Percentiles rank a stretch among this genome's conserved stretches.
phyloP scores from a whole-genome alignment of 92 coral and sea anemone genomes.

The Parazoanthus swiftii region DNA sequence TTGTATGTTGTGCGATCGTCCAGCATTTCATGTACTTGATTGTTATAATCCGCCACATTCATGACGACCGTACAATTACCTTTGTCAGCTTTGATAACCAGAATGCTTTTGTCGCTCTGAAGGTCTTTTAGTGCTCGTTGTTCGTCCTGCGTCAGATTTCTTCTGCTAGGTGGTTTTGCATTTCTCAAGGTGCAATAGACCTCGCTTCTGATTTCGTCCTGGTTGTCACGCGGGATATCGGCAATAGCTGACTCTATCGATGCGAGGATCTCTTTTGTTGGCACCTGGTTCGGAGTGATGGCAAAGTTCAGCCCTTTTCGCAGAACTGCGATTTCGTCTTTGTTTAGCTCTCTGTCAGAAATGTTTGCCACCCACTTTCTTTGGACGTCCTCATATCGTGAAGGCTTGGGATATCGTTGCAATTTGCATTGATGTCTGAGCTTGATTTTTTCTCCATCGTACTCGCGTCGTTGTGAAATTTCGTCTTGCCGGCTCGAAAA shows the following conservation, averaged over 20 bases:
- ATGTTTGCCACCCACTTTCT: neutral
- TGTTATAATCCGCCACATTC: conserved; percentile 8
- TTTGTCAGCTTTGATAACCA: conserved; percentile 41
- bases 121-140: conserved; percentile 18
- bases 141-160: conserved; percentile 21
- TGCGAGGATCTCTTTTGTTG: conserved; percentile 23
- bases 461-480: conserved; percentile 18
- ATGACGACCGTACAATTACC: conserved; percentile 40
- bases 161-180: conserved; percentile 16
- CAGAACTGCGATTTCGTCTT: conserved; percentile 23
- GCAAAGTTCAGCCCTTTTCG: conserved; percentile 27
- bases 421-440: neutral
- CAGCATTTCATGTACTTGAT: conserved; percentile 11
- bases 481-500: conserved; percentile 22
- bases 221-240: conserved; percentile 3
- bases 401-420: neutral
- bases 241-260: conserved; percentile 8
- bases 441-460: conserved; percentile 2
- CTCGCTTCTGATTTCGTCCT: conserved; percentile 22
- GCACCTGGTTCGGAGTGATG: conserved; percentile 13
- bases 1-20: neutral
- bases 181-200: conserved; percentile 3
- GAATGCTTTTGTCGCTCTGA: conserved; percentile 4
- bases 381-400: neutral
- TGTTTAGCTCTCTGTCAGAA: conserved; percentile 3